Evolutionary conservation across 1,140 invertebrate species (phyloP), one percentile per base, ranked within the genome.

Genomic region (Heliconius congener): DNA sequence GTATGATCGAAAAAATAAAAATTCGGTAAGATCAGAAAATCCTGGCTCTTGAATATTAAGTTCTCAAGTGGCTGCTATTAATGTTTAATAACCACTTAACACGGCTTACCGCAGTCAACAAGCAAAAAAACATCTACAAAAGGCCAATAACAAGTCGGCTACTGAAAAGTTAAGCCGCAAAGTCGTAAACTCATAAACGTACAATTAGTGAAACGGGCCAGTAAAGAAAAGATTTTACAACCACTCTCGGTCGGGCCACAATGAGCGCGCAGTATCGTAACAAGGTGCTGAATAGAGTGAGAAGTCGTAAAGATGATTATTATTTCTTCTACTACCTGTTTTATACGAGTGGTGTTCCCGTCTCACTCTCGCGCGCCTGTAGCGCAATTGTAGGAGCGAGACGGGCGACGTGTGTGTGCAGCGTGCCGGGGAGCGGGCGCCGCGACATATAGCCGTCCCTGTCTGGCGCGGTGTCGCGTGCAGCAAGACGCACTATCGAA

Each of bases 311-410:
- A 95, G 92, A 94, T 95, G 94, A 95, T 95, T 95, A 95, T 95
- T 95, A 95, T 95, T 94, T 95, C 94, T 94, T 95, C 93, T 95
- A 95, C 94, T 95, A 94, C 94, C 94, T 95, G 94, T 95, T 95
- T 95, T 94, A 81, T 81, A 76, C 74, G 80, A 81, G 80, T 92
- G 91, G 87, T 91, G 89, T 85, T 85, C 78, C 79, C 88, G 71
- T 85, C 82, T 73, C 87, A 83, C 80, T 95, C 88, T 85, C 88
- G 79, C 80, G 92, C 88, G 76, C 81, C 13, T 27, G 23, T 34
- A 55, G 3, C n/a, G n/a, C 13, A 34, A 60, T 74, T 30, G 89
- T 74, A 82, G 30, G 90, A 94, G 82, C 70, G 91, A 82, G 91
- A 92, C 76, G 86, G 88, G 50, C 74, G 71, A 80, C 77, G 76